Evolutionary conservation across 2,888 invertebrate species (phyloP), one percentile per base, ranked within the genome.

Genomic region (Cordilura impudica): DNA sequence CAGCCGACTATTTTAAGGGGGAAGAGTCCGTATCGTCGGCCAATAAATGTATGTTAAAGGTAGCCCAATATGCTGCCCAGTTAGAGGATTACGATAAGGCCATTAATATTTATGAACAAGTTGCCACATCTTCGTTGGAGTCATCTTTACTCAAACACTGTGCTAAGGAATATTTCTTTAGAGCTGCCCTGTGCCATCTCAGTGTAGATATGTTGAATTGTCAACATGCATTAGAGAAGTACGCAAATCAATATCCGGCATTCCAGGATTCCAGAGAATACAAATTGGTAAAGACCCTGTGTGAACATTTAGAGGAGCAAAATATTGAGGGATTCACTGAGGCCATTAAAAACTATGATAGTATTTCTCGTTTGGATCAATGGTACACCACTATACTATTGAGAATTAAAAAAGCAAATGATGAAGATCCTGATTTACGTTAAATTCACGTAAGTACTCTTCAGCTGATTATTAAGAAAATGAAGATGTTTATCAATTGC

Each of bases 1-100:
- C 99, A 1, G 98, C 98, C 0, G 99, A 99, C 91, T 99, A 97
- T 91, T 99, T 97, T 91, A 94, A 95, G 87, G 99, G 98, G 61
- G 99, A 99, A 90, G 99, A 99, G 91, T 97, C 98, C 84, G 97
- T 97, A 86, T 97, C 98, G 73, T 97, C 98, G 0, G 99, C 99
- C 73, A 99, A 98, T 91, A 99, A 99, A 91, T 99, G 98, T 90
- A 93, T 98, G 91, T 91, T 99, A 51, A 99, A 98, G 91, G 96
- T 99, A 73, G 99, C 99, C 1, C 97, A 97, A 89, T 98, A 97
- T 90, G 96, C 98, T 4, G 99, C 99, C 3, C 97, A 98, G 89
- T 91, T 98, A 74, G 98, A 98, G 90, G 96, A 98, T 88, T 99
- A 98, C 89, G 95, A 96, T 78, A 98, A 98, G 91, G 99, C 99